Base-by-base conservation (phyloP, 2,797 vertebrate species). In the Macropodus opercularis region DNA sequence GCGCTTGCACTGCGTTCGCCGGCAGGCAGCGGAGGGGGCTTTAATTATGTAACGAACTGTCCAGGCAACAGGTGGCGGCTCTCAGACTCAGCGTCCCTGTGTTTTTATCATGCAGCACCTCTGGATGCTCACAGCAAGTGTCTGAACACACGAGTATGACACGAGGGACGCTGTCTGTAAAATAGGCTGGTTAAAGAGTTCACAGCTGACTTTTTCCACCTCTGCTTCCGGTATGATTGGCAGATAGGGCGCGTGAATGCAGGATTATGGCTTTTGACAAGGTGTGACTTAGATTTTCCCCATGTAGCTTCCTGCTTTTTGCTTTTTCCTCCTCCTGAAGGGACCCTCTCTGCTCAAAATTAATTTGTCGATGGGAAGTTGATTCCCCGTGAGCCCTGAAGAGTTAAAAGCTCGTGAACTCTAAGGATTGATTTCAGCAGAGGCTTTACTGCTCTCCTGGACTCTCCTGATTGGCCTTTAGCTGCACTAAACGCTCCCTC, bases 401-500 rank as follows among this genome's bases (percentile, higher is more conserved):
- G 39, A 75, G 55, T 76, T 57, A 63, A 23, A 55, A 75, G 69
- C 70, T 69, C 0, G 22, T 77, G 68, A 84, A 84, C 58, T 69
- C 60, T 54, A 29, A 43, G 24, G 59, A 80, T 79, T 85, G 77
- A 83, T 78, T 79, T 77, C 64, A 69, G 75, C 38, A 23, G 12
- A 52, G 64, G 61, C 47, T 71, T 74, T 62, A 54, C 72, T 70
- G 77, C 66, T 77, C 68, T 65, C 54, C 24, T 49, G 42, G 72
- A 67, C 52, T 64, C 58, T 54, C 19, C 58, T 74, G 77, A 82
- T 88, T 79, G 78, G 76, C 68, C 77, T 83, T 72, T 62, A 68
- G 60, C 61, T 48, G 60, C 43, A 55, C 65, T 77, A 77, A 83
- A 80, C 3, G 34, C 26, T 75, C 70, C 68, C 77, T 53, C 7